Evolutionary conservation across 2,113 vertebrate genomes (phyloP).

Genomic region (Cricetomys ansorgei): DNA sequence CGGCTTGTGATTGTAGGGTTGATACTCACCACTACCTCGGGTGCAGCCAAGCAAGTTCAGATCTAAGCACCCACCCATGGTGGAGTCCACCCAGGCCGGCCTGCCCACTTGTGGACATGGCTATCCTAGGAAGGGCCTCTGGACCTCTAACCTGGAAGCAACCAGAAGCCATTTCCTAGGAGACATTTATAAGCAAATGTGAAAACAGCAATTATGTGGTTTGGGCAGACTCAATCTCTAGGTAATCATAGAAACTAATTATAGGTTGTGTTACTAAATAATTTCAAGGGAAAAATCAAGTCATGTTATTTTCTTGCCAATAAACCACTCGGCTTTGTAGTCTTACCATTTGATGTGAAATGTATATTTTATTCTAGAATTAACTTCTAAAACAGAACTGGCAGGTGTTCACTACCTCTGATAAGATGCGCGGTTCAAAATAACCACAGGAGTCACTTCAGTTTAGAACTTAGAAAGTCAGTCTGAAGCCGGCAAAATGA

Average conservation of each 20-base stretch:
- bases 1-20: not conserved
- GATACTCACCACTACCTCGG: not conserved
- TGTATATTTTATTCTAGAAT: not conserved
- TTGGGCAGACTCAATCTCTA: slow-evolving; percentile 6
- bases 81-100: not conserved
- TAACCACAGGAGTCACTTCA: not conserved
- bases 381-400: not conserved
- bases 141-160: not conserved
- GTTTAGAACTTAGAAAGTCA: not conserved
- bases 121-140: not conserved
- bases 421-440: not conserved
- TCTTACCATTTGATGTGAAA: not conserved
- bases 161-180: not conserved
- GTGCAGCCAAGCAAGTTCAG: not conserved
- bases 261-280: slow-evolving; percentile 32
- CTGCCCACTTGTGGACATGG: not conserved
- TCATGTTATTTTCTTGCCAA: slow-evolving; percentile 21
- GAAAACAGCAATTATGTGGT: slow-evolving; percentile 36
- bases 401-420: not conserved
- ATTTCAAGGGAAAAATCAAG: slow-evolving; percentile 27
- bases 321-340: not conserved
- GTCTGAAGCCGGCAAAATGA: not conserved
- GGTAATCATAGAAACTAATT: slow-evolving; percentile 36
- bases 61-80: not conserved
- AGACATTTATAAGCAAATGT: slow-evolving; percentile 2